Evolutionary conservation across 92 coral and sea anemone genomes (phyloP).

Genomic region (Parazoanthus darwini): DNA sequence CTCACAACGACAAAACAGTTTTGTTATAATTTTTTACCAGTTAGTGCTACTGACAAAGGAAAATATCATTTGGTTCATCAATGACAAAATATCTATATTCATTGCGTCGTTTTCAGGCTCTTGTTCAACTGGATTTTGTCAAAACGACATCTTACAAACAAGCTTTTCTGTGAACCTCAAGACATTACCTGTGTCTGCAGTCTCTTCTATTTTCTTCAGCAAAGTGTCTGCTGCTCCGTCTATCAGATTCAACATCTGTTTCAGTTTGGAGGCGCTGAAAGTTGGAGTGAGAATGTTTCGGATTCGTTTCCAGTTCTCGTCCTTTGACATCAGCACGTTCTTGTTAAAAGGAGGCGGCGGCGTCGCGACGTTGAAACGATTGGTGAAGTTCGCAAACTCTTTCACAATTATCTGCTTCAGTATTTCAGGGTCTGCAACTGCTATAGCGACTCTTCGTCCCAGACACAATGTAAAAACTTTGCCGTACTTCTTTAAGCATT

Average conservation of each 20-base stretch:
- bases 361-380: conserved; percentile 39
- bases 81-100: too few species aligned
- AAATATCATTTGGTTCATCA: too few species aligned
- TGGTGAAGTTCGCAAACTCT: conserved; percentile 63
- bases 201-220: conserved; percentile 43
- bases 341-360: conserved; percentile 36
- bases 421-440: conserved; percentile 51
- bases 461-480: conserved; percentile 58
- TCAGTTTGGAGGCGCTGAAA: too few species aligned
- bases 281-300: too few species aligned
- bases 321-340: conserved; percentile 38
- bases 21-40: too few species aligned
- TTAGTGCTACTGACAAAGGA: too few species aligned
- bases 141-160: too few species aligned
- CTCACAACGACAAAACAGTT: too few species aligned
- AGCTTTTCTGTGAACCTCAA: too few species aligned
- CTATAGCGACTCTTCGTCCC: conserved; percentile 53
- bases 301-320: conserved; percentile 68
- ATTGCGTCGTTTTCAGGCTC: too few species aligned
- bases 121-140: too few species aligned
- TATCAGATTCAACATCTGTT: too few species aligned
- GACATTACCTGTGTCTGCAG: neutral
- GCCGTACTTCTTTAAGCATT: conserved; percentile 66
- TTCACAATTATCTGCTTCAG: conserved; percentile 49
- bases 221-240: conserved; percentile 51